A percentile compares a stretch with the other conserved stretches of the same genome.
These are phyloP conservation scores for Thymallus thymallus DNA, from an alignment of 2,113 vertebrate genomes.

Conservation along the genomic window DNA sequence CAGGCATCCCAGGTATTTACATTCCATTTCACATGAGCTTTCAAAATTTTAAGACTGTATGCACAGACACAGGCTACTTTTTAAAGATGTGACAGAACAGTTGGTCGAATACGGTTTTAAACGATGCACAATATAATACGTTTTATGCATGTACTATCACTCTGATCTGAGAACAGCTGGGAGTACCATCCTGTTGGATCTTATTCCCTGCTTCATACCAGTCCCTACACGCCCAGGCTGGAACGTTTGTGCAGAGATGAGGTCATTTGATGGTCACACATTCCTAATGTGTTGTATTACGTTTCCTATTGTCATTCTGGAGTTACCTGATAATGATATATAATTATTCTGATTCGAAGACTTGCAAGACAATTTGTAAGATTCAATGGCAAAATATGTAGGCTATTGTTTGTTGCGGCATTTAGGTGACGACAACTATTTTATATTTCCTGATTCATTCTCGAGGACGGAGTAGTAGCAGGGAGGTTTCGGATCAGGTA, in stretches of 20 bases:
- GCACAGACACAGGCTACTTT: too few species aligned
- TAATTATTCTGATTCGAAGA: neutral
- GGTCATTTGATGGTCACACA: neutral
- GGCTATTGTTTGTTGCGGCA: neutral
- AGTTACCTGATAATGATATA: neutral
- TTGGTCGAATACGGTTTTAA: too few species aligned
- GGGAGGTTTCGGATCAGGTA: neutral
- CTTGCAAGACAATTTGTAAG: neutral
- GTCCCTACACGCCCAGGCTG: conserved; percentile 33
- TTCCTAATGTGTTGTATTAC: neutral
- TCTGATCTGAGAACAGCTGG: neutral
- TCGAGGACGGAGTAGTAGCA: neutral
- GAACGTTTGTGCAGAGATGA: conserved; percentile 24
- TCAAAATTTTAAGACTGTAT: too few species aligned
- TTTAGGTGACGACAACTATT: neutral
- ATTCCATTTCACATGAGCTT: too few species aligned
- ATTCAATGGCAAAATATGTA: neutral
- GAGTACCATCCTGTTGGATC: neutral
- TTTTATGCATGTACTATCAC: too few species aligned
- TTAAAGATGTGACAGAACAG: too few species aligned
- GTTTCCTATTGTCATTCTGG: neutral
- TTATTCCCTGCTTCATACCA: neutral
- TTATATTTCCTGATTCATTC: neutral
- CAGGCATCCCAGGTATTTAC: too few species aligned
- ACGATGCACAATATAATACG: too few species aligned